These are phyloP conservation scores for Chelonoidis abingdonii DNA, from an alignment of 2,113 vertebrate genomes.

Conservation along the genomic window DNA sequence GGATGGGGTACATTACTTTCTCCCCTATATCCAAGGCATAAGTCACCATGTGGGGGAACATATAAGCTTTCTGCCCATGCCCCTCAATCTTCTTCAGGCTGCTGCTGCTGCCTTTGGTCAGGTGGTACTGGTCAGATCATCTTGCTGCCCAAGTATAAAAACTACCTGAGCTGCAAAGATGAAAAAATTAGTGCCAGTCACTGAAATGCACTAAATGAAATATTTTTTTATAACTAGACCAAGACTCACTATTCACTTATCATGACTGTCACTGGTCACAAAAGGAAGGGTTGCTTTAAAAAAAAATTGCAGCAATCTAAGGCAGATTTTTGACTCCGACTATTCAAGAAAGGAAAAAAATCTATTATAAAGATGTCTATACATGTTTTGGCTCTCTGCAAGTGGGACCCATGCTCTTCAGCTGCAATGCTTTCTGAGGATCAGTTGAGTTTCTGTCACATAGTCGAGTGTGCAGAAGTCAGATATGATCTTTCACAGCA, in stretches of 20 bases:
- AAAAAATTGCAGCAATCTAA: neutral
- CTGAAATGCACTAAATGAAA: neutral
- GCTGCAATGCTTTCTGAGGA: neutral
- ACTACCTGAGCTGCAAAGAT: neutral
- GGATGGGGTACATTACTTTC: neutral
- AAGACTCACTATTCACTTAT: neutral
- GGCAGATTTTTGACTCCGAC: neutral
- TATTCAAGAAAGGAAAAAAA: neutral
- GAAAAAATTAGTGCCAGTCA: neutral
- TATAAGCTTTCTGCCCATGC: neutral
- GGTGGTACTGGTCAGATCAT: neutral
- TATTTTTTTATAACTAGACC: neutral
- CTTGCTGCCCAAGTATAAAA: neutral
- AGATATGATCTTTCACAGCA: neutral
- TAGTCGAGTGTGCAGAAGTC: neutral
- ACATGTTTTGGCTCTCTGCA: neutral
- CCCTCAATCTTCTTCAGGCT: neutral
- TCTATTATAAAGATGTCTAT: neutral
- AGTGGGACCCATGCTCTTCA: neutral
- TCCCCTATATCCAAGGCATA: neutral
- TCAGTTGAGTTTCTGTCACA: neutral
- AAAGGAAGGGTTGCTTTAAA: neutral
- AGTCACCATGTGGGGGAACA: neutral
- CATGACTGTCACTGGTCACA: neutral
- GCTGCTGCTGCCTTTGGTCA: neutral